Percentiles rank a stretch among this genome's conserved stretches.
These are phyloP conservation scores for Chaetodon trifascialis DNA, from an alignment of 2,113 vertebrate genomes.

Conservation along the genomic window DNA sequence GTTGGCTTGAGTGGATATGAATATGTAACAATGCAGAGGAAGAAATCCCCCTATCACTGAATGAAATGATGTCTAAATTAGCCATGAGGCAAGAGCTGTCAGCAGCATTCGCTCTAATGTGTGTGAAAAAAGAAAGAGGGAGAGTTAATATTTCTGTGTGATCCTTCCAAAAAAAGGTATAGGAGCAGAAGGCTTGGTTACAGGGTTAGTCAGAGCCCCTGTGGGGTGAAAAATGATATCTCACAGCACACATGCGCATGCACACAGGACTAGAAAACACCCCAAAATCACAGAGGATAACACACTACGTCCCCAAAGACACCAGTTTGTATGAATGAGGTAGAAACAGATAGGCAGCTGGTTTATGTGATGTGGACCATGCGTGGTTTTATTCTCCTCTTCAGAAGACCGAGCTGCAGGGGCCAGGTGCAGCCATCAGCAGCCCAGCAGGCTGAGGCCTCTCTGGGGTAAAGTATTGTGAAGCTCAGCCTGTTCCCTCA, in stretches of 20 bases:
- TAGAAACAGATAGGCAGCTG: slow-evolving; percentile 61
- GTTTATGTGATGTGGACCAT: slow-evolving; percentile 32
- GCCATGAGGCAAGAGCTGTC: slow-evolving; percentile 47
- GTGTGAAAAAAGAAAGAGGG: not conserved
- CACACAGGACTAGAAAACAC: slow-evolving; percentile 32
- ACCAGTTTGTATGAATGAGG: slow-evolving; percentile 39
- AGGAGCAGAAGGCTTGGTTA: slow-evolving; percentile 30
- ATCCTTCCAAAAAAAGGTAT: slow-evolving; percentile 39
- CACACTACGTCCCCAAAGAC: slow-evolving; percentile 29
- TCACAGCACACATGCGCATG: not conserved
- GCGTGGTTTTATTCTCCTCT: slow-evolving; percentile 34
- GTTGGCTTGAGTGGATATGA: slow-evolving; percentile 18
- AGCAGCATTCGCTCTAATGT: slow-evolving; percentile 1
- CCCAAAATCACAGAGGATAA: slow-evolving; percentile 30
- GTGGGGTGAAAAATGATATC: slow-evolving; percentile 66
- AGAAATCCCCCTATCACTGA: slow-evolving; percentile 17
- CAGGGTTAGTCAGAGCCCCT: slow-evolving; percentile 40
- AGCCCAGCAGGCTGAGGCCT: slow-evolving; percentile 67
- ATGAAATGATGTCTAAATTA: slow-evolving; percentile 54
- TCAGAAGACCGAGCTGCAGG: slow-evolving; percentile 34
- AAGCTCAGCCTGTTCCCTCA: slow-evolving; percentile 60
- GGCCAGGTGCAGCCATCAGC: slow-evolving; percentile 74
- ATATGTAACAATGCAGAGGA: slow-evolving; percentile 15
- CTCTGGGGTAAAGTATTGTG: slow-evolving; percentile 68
- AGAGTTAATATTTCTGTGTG: slow-evolving; percentile 50